Evolutionary conservation across 64 coral and sea anemone genomes (phyloP).

Genomic region (Actinia equina): DNA sequence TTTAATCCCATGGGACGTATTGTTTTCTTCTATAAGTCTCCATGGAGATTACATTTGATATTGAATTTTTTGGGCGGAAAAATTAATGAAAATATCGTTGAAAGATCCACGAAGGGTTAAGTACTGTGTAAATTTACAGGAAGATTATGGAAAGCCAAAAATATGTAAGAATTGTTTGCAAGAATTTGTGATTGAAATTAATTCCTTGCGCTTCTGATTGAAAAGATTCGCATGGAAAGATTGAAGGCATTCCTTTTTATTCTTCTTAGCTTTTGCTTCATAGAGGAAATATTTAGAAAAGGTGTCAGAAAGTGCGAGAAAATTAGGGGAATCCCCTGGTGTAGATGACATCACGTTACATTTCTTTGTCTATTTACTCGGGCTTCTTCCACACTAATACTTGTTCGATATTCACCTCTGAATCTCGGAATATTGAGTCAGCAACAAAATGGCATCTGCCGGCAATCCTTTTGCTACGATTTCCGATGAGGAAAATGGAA

Average conservation of each 20-base stretch:
- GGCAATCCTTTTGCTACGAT: too few relatives aligned
- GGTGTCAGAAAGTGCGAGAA: not conserved
- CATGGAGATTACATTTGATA: conserved; percentile 7
- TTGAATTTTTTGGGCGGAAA: not conserved
- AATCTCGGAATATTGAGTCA: too few relatives aligned
- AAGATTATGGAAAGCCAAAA: not conserved
- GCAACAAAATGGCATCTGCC: too few relatives aligned
- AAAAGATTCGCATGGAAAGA: too few relatives aligned
- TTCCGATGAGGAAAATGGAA: too few relatives aligned
- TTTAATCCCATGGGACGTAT: conserved; percentile 21
- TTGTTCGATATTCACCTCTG: too few relatives aligned
- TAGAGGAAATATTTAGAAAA: not conserved
- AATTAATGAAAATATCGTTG: not conserved
- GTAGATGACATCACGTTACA: not conserved
- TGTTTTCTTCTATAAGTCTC: not conserved
- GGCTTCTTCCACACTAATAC: too few relatives aligned
- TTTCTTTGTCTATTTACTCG: not conserved
- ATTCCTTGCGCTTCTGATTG: not conserved
- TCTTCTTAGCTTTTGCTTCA: not conserved
- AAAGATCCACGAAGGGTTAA: not conserved
- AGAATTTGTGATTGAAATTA: not conserved
- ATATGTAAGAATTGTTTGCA: not conserved
- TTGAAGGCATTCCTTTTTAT: not conserved
- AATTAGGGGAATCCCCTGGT: not conserved
- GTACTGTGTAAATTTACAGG: not conserved